phyloP scores from a whole-genome alignment of 1,140 invertebrate species.

The Thalassaphorura encarpata region DNA sequence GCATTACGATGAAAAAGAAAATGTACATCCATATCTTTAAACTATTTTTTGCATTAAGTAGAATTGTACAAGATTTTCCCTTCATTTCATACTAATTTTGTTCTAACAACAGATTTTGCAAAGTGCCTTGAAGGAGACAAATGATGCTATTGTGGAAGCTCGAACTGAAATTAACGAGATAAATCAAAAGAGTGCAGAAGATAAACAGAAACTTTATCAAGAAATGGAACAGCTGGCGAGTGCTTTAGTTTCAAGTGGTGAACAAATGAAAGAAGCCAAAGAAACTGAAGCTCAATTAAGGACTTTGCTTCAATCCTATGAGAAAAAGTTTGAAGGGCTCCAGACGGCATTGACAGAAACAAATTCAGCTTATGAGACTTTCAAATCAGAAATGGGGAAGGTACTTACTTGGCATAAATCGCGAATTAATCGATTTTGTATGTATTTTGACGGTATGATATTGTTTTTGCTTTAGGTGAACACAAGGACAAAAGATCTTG shows the following conservation, averaged over 20 bases:
- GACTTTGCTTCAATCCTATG: constrained; percentile 26
- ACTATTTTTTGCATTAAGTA: not conserved
- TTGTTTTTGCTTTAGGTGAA: constrained; percentile 17
- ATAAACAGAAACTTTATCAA: constrained; percentile 22
- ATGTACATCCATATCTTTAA: constrained; percentile 16
- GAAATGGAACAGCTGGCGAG: constrained; percentile 31
- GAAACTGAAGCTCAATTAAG: constrained; percentile 22
- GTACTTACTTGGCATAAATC: constrained; percentile 10
- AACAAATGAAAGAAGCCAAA: constrained; percentile 30
- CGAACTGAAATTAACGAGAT: constrained; percentile 21
- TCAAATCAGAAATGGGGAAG: constrained; percentile 28
- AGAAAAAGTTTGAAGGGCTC: constrained; percentile 27
- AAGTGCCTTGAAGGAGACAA: constrained; percentile 26
- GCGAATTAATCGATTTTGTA: not conserved
- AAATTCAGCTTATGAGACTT: constrained; percentile 25
- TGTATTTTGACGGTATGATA: not conserved
- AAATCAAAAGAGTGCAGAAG: constrained; percentile 28
- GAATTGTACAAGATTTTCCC: no score
- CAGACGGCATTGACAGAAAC: constrained; percentile 28
- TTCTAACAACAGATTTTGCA: constrained; percentile 20
- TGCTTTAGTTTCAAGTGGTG: constrained; percentile 19
- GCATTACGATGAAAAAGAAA: constrained; percentile 30
- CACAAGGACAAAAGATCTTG: constrained; percentile 24
- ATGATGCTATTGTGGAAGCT: constrained; percentile 2
- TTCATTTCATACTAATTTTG: not conserved